phyloP scores from a whole-genome alignment of 2,113 vertebrate species.

The Phyllostomus hastatus region DNA sequence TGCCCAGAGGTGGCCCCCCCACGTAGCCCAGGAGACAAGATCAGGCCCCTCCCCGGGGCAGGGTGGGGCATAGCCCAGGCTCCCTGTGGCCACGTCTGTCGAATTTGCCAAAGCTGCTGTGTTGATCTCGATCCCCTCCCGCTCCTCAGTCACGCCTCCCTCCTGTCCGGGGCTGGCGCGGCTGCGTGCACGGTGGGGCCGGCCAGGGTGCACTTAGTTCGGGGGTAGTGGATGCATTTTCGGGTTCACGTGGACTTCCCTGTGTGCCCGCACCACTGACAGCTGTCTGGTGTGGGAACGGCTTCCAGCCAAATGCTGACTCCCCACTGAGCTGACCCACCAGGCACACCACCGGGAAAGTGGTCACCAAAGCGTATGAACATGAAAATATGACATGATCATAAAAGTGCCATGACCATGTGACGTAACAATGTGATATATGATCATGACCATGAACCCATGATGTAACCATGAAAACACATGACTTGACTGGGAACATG shows the following conservation, averaged over 20 bases:
- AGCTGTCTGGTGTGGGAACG: neutral
- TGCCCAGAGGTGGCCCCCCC: no score
- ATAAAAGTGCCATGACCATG: no score
- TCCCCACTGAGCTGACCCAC: fast-evolving
- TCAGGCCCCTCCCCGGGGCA: fast-evolving
- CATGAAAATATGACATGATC: neutral
- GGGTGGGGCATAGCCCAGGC: neutral
- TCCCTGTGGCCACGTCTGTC: no score
- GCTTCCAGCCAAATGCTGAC: neutral
- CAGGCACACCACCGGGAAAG: neutral
- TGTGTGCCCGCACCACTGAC: neutral
- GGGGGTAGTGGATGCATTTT: neutral
- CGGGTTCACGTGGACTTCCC: neutral
- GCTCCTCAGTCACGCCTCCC: neutral
- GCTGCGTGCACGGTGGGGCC: no score
- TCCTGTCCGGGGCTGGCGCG: fast-evolving
- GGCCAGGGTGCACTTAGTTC: neutral
- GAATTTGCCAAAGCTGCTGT: neutral
- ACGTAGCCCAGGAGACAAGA: neutral
- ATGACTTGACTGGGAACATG: neutral
- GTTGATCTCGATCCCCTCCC: neutral
- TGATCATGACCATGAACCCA: neutral
- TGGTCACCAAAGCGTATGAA: no score
- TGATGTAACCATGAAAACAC: no score
- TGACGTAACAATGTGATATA: neutral